phyloP scores from a whole-genome alignment of 2,888 invertebrate species.

The Agelastica alni region DNA sequence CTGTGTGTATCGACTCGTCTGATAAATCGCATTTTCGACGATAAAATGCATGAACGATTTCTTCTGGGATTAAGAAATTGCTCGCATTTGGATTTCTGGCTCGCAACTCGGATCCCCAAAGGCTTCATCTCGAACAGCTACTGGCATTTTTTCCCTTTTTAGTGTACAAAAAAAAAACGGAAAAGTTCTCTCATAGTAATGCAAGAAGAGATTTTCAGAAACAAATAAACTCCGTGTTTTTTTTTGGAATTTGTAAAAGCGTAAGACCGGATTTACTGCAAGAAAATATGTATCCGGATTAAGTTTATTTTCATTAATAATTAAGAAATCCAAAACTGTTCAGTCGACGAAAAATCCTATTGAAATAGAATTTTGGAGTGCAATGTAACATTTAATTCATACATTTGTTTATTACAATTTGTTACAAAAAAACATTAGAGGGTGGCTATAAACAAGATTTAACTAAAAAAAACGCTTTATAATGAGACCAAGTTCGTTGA shows the following conservation, averaged over 20 bases:
- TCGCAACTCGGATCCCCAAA: constrained; percentile 27
- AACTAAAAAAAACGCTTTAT: no score
- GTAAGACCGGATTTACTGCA: background rate
- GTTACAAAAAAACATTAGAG: no score
- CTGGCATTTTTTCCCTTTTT: constrained; percentile 13
- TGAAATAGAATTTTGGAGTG: no score
- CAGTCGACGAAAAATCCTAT: no score
- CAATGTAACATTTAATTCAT: no score
- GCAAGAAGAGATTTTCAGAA: background rate
- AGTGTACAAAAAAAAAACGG: background rate
- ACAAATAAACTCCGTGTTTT: background rate
- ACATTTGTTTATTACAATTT: no score
- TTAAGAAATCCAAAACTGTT: no score
- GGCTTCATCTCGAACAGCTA: constrained; percentile 27
- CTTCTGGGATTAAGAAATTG: constrained; percentile 39
- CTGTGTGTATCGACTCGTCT: constrained; percentile 30
- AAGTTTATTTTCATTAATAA: no score
- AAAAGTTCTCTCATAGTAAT: background rate
- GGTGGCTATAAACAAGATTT: no score
- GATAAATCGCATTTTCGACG: constrained; percentile 43
- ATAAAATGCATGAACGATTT: constrained; percentile 42
- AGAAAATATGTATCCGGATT: no score
- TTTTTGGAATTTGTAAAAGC: background rate
- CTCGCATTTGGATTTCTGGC: constrained; percentile 33
- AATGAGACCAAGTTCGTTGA: no score